Conservation (phyloP, 2,113 vertebrate species). For the Atrichornis clamosus region DNA sequence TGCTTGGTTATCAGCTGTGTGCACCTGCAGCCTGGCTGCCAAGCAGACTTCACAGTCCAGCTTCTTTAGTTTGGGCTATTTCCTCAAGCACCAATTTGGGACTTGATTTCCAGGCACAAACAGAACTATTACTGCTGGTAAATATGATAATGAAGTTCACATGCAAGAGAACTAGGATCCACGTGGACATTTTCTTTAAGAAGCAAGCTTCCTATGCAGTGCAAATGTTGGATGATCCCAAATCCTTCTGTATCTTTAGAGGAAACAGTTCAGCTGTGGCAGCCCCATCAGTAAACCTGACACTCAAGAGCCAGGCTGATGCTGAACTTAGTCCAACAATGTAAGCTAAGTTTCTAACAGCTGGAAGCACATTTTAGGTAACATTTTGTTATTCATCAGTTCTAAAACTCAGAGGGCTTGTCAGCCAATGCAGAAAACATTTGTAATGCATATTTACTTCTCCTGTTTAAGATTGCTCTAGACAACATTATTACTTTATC, state of each 20-base stretch:
- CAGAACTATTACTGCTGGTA: background rate
- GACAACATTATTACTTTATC: background rate
- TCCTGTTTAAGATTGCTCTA: slow-evolving; percentile 18
- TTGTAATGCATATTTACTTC: background rate
- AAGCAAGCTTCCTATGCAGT: background rate
- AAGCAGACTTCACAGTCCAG: accelerated
- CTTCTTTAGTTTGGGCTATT: background rate
- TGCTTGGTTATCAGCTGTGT: background rate
- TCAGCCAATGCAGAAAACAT: background rate
- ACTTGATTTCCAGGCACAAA: background rate
- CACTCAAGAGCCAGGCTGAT: background rate
- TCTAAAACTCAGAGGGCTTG: background rate
- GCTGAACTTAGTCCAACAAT: background rate
- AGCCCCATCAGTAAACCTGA: background rate
- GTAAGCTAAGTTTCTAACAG: background rate
- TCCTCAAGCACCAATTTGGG: background rate
- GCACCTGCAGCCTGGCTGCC: background rate
- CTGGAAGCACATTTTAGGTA: background rate
- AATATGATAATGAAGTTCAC: accelerated
- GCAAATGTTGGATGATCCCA: background rate
- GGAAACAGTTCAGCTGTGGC: background rate
- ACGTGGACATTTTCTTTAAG: background rate
- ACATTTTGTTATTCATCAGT: background rate
- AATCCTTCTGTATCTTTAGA: background rate
- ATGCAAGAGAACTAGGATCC: background rate